A percentile compares a stretch with the other conserved stretches of the same genome.
phyloP scores from a whole-genome alignment of 2,797 vertebrate species.

The Rachycentron canadum region DNA sequence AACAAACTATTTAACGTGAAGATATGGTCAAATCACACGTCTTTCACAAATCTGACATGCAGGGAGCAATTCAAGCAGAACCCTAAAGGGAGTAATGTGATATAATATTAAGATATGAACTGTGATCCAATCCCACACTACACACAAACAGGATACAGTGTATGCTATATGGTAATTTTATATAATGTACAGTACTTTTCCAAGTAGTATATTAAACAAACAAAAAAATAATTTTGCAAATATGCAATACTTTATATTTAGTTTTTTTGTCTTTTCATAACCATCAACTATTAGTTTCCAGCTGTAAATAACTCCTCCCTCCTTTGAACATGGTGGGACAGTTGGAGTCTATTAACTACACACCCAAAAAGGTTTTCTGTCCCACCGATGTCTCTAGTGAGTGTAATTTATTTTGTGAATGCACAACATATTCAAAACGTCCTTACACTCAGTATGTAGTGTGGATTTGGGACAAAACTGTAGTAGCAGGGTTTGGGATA shows the following conservation, averaged over 20 bases:
- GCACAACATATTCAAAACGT: background rate
- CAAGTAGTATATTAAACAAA: too few relatives aligned
- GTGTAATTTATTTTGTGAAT: background rate
- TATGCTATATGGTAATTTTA: background rate
- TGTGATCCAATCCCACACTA: conserved; percentile 5
- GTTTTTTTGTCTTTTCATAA: background rate
- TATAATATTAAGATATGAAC: background rate
- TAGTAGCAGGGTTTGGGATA: too few relatives aligned
- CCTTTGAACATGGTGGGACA: background rate
- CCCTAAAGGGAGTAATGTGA: background rate
- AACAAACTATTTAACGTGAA: background rate
- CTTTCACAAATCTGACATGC: conserved; percentile 30
- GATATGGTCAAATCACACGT: background rate
- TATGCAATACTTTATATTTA: background rate
- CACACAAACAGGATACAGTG: background rate
- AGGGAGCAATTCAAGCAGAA: conserved; percentile 9
- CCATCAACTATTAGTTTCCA: background rate
- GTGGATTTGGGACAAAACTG: conserved; percentile 14
- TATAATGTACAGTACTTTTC: too few relatives aligned
- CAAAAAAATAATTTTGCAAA: background rate
- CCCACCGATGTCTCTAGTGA: background rate
- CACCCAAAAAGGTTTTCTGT: background rate
- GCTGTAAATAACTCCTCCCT: background rate
- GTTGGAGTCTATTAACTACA: background rate
- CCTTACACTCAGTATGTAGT: background rate